A percentile compares a stretch with the other conserved stretches of the same genome.
Conservation (phyloP, 2,888 invertebrate species). For the Patella pellucida region DNA sequence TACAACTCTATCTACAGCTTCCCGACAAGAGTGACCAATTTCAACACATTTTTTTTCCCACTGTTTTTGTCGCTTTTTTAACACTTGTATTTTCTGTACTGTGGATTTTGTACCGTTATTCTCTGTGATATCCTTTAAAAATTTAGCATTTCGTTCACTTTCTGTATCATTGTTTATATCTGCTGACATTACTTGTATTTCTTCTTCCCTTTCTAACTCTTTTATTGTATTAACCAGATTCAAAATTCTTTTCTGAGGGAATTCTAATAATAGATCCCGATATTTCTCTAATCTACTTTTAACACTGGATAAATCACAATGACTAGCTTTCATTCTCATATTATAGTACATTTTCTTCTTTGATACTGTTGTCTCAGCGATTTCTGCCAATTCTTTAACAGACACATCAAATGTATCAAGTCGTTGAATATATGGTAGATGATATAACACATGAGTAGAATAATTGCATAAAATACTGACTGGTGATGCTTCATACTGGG, state of each 20-base stretch:
- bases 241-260: conserved; percentile 52
- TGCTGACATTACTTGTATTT: conserved; percentile 18
- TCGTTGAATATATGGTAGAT: conserved; percentile 62
- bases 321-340: conserved; percentile 66
- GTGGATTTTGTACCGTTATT: neutral
- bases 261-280: conserved; percentile 52
- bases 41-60: conserved; percentile 62
- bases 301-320: conserved; percentile 59
- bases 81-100: conserved; percentile 44
- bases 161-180: conserved; percentile 46
- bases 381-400: conserved; percentile 60
- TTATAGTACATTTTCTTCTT: conserved; percentile 72
- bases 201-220: conserved; percentile 44
- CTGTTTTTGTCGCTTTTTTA: conserved; percentile 54
- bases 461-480: conserved; percentile 69
- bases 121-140: conserved; percentile 18
- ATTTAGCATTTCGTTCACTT: conserved; percentile 47
- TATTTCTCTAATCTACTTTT: conserved; percentile 53
- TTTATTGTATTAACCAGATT: conserved; percentile 55
- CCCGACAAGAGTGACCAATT: conserved; percentile 25
- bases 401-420: conserved; percentile 67
- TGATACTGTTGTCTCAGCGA: conserved; percentile 69
- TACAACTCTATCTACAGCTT: conserved; percentile 46
- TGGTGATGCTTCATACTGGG: conserved; percentile 63
- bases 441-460: conserved; percentile 68